Conservation (phyloP, 2,113 vertebrate genomes). For the Ardeotis arabs region DNA sequence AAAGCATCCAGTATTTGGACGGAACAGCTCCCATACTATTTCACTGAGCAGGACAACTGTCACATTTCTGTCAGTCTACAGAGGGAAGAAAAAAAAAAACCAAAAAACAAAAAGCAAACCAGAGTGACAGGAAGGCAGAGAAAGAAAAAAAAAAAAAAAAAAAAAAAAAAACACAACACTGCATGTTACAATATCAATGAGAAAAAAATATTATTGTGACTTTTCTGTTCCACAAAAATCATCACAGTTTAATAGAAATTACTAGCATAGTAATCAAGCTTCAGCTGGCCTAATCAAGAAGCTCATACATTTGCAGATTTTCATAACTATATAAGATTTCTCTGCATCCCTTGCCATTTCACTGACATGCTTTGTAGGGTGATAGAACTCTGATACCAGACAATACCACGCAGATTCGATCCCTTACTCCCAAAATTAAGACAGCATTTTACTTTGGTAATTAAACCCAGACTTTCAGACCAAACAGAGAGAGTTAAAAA, state of each 20-base stretch:
- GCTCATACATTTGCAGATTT: constrained; percentile 52
- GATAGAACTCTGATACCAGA: not conserved
- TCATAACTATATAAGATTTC: constrained; percentile 24
- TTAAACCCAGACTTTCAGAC: not conserved
- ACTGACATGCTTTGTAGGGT: not conserved
- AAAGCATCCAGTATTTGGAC: constrained; percentile 88
- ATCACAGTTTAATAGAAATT: constrained; percentile 39
- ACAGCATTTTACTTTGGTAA: not conserved
- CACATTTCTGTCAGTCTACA: constrained; percentile 89
- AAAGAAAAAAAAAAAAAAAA: constrained; percentile 2
- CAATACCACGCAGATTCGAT: not conserved
- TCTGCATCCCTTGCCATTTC: constrained; percentile 21
- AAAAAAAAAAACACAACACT: not conserved
- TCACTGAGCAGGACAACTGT: constrained; percentile 92
- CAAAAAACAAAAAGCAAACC: not conserved
- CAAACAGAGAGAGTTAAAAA: not conserved
- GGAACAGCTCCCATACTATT: constrained; percentile 95
- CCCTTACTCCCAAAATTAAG: not conserved
- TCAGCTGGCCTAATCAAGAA: constrained; percentile 62
- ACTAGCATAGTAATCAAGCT: constrained; percentile 45
- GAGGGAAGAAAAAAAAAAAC: not conserved
- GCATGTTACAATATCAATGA: not conserved
- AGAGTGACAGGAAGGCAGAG: not conserved
- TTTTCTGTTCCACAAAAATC: constrained; percentile 41
- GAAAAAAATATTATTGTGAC: not conserved